Percentiles rank a stretch among this genome's conserved stretches.
These are phyloP conservation scores for Xiphorhynchus elegans DNA, from an alignment of 2,113 vertebrate species.

Conservation along the genomic window DNA sequence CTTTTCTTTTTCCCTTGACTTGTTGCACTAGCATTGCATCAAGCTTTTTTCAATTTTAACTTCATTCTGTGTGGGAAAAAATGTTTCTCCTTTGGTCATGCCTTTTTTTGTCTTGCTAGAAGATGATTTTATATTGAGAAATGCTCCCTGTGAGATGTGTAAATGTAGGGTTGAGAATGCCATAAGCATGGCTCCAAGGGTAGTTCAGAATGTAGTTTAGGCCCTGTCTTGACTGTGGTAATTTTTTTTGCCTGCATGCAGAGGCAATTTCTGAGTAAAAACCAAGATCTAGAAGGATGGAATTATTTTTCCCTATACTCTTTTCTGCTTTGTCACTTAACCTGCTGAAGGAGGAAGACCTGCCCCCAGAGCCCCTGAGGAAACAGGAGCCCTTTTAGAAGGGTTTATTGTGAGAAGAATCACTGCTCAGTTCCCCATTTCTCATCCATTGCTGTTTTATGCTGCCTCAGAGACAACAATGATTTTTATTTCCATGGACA, in stretches of 20 bases:
- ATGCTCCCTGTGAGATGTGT: neutral
- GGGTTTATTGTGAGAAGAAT: neutral
- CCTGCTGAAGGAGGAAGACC: neutral
- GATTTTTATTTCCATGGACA: neutral
- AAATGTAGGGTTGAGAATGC: too few relatives aligned
- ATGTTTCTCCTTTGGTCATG: accelerated
- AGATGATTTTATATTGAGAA: neutral
- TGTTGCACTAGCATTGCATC: neutral
- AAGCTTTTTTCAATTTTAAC: neutral
- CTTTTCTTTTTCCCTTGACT: neutral
- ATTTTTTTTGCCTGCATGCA: neutral
- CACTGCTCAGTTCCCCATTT: neutral
- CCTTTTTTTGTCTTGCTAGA: neutral
- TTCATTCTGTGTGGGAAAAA: neutral
- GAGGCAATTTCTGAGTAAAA: neutral
- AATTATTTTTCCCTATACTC: accelerated
- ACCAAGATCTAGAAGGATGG: neutral
- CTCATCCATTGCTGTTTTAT: neutral
- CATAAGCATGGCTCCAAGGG: neutral
- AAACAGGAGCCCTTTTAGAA: neutral
- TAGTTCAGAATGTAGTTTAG: neutral
- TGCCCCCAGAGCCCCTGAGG: neutral
- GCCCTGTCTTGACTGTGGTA: neutral
- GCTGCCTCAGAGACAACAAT: neutral
- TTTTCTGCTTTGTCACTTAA: neutral